Evolutionary conservation across 2,888 invertebrate species (phyloP).

Genomic region (Holacanthella duospinosa): DNA sequence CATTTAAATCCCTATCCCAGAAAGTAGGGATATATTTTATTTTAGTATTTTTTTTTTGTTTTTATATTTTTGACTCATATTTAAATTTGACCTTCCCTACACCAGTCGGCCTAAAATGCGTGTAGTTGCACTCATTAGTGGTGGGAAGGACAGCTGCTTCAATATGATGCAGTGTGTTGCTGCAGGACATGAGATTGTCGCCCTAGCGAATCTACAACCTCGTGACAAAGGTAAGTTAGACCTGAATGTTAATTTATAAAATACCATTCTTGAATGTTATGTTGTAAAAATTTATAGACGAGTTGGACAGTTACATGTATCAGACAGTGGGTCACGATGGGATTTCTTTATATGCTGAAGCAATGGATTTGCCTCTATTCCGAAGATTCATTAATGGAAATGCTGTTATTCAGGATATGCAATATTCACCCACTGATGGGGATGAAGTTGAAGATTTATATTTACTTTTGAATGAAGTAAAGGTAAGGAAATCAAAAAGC

Average conservation of each 20-base stretch:
- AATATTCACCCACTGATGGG: conserved; percentile 66
- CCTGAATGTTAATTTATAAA: conserved; percentile 2
- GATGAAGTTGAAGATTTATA: conserved; percentile 98
- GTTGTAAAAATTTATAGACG: conserved; percentile 51
- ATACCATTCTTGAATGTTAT: conserved; percentile 26
- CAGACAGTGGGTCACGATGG: conserved; percentile 97
- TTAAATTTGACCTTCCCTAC: no score
- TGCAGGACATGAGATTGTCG: conserved; percentile 89
- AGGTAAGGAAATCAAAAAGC: no score
- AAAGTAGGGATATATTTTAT: no score
- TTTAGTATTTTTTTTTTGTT: no score
- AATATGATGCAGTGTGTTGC: conserved; percentile 73
- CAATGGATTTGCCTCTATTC: conserved; percentile 85
- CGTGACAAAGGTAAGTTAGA: conserved; percentile 58
- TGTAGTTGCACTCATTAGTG: conserved; percentile 82
- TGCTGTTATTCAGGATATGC: conserved; percentile 65
- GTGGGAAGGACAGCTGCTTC: conserved; percentile 98
- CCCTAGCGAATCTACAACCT: conserved; percentile 89
- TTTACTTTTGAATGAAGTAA: conserved; percentile 63
- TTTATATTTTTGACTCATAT: no score
- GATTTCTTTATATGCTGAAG: conserved; percentile 79
- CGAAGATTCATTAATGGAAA: conserved; percentile 71
- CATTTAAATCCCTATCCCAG: no score
- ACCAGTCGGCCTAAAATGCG: conserved; percentile 54
- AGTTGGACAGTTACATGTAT: conserved; percentile 96